Evolutionary conservation across 2,888 invertebrate genomes (phyloP), one percentile per base, ranked within the genome.

Genomic region (Drosophila neotestacea): DNA sequence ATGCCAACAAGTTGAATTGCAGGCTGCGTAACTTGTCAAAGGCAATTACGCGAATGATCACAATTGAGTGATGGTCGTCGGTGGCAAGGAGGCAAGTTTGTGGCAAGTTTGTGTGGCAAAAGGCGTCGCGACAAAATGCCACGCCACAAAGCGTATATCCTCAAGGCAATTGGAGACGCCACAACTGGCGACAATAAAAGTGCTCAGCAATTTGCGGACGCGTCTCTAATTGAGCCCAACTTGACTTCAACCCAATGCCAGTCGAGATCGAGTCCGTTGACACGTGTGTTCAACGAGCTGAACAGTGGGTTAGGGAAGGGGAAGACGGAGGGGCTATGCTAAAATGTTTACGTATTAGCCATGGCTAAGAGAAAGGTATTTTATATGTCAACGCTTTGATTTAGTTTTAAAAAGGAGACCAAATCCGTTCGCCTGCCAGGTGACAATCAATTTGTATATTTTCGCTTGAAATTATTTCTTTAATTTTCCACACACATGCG

Each of bases 361-460:
- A 38, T 68, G 59, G 61, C 66, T 47, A 59, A 65, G 85, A 87
- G 85, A 90, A 85, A 85, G 85, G 84, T 70, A 58, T 56, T 61
- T 63, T 47, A 38, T 55, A 38, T 72, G 77, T 63, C 77, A 70
- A 50, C 51, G 58, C 81, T 83, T 73, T 85, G 86, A 84, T 82
- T 89, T 73, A 88, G 71, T 66, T 46, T 64, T 22, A 42, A 61
- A 42, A 55, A 16, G 55, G 44, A 36, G 67, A 69, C 54, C 48
- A 48, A 60, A 60, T 66, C 65, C 63, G 27, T 44, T 85, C 54
- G 68, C 86, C 78, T 90, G 89, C 82, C 90, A 87, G 74, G 70
- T 84, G 91, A 90, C 90, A 90, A 91, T 90, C 91, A 88, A 87
- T 81, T 90, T 85, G 84, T 81, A 81, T 89, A 90, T 90, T 86